Conservation (phyloP, 2,113 vertebrate species). For the Antechinus flavipes region DNA sequence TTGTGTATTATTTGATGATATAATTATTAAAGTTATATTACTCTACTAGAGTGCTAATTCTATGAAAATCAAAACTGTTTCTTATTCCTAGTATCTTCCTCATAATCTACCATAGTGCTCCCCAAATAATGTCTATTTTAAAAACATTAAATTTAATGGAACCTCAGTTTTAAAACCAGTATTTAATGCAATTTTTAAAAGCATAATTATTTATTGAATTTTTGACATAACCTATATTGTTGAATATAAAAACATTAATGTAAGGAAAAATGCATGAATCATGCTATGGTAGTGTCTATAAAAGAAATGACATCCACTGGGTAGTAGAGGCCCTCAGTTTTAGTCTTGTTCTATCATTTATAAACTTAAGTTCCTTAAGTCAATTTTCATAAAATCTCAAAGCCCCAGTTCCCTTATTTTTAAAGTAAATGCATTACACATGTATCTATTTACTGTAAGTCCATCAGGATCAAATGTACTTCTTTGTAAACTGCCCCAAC, state of each 20-base stretch:
- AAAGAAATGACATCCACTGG: neutral
- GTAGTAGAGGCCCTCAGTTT: neutral
- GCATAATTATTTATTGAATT: neutral
- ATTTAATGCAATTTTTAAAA: neutral
- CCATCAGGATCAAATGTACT: too few relatives aligned
- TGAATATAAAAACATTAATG: neutral
- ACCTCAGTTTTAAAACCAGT: neutral
- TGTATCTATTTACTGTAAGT: neutral
- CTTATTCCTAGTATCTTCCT: neutral
- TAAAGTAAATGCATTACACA: neutral
- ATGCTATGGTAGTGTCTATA: accelerated
- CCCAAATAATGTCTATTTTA: neutral
- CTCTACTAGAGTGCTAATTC: neutral
- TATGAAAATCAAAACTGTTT: neutral
- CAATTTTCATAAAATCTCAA: neutral
- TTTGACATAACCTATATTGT: neutral
- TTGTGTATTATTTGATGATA: neutral
- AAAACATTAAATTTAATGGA: neutral
- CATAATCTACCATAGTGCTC: neutral
- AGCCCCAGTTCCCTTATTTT: neutral
- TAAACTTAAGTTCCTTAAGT: neutral
- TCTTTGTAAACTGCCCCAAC: too few relatives aligned
- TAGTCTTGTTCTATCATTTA: neutral
- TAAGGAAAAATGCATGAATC: neutral
- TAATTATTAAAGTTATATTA: neutral